Evolutionary conservation across 2,113 vertebrate genomes (phyloP).

Genomic region (Dissostichus mawsoni): DNA sequence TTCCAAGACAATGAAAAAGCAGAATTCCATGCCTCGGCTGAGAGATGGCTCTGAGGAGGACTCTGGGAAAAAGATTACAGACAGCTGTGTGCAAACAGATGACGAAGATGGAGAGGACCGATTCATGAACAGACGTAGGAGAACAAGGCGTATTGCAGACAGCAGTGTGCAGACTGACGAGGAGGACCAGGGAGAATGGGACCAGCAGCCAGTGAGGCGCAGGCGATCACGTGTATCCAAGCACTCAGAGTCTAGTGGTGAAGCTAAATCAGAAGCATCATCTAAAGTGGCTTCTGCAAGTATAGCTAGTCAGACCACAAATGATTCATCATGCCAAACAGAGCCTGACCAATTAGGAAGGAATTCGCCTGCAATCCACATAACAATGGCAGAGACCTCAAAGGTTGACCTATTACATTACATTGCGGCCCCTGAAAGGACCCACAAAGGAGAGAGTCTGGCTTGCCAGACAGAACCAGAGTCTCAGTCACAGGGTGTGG

Average conservation of each 20-base stretch:
- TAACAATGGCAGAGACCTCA: conserved; percentile 91
- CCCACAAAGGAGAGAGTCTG: conserved; percentile 93
- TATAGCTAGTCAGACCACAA: conserved; percentile 96
- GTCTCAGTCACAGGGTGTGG: conserved; percentile 88
- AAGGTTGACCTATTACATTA: conserved; percentile 95
- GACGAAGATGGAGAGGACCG: conserved; percentile 95
- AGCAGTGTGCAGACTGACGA: conserved; percentile 98
- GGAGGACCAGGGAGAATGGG: conserved; percentile 95
- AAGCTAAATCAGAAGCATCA: conserved; percentile 86
- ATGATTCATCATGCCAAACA: conserved; percentile 96
- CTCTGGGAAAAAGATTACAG: conserved; percentile 87
- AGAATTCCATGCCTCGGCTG: conserved; percentile 96
- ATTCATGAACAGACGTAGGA: conserved; percentile 91
- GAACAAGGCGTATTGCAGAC: conserved; percentile 91
- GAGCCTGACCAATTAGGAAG: conserved; percentile 92
- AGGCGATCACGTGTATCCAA: conserved; percentile 90
- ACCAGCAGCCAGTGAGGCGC: conserved; percentile 92
- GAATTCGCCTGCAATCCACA: conserved; percentile 96
- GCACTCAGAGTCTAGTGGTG: conserved; percentile 87
- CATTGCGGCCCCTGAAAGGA: conserved; percentile 96
- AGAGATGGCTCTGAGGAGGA: conserved; percentile 91
- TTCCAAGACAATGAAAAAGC: conserved; percentile 90
- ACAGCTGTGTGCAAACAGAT: conserved; percentile 97
- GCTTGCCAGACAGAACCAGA: conserved; percentile 97
- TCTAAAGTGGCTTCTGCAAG: conserved; percentile 87